Percentiles rank a stretch among this genome's conserved stretches.
These are phyloP conservation scores for Limanda limanda DNA, from an alignment of 2,113 vertebrate genomes.

Conservation along the genomic window DNA sequence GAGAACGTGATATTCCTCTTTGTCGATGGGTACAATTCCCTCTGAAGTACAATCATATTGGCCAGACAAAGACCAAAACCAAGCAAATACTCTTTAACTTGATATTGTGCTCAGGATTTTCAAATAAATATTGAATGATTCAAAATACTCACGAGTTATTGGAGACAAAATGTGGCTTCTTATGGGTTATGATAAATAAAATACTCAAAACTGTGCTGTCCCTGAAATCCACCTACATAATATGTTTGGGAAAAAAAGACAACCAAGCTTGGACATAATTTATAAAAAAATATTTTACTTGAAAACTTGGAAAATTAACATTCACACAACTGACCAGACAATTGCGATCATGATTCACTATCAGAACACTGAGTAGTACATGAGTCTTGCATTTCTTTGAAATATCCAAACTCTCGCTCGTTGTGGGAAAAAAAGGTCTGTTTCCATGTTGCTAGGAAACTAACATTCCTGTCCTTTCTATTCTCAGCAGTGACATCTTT, in stretches of 20 bases:
- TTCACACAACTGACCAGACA: slow-evolving; percentile 40
- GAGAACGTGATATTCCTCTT: slow-evolving; percentile 71
- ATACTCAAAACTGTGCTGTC: slow-evolving; percentile 24
- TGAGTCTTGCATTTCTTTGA: slow-evolving; percentile 32
- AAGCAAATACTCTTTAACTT: slow-evolving; percentile 80
- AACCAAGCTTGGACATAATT: neutral
- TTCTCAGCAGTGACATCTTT: slow-evolving; percentile 60
- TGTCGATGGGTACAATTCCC: slow-evolving; percentile 70
- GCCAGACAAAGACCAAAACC: slow-evolving; percentile 79
- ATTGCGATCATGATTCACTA: slow-evolving; percentile 23
- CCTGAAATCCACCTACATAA: slow-evolving; percentile 8
- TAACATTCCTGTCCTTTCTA: slow-evolving; percentile 49
- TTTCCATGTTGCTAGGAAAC: slow-evolving; percentile 76
- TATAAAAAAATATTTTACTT: slow-evolving; percentile 60
- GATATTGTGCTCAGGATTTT: slow-evolving; percentile 84
- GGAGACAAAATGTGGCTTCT: slow-evolving; percentile 62
- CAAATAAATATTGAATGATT: slow-evolving; percentile 69
- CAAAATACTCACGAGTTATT: slow-evolving; percentile 50
- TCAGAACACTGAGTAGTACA: slow-evolving; percentile 34
- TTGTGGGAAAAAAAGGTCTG: neutral
- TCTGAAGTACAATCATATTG: slow-evolving; percentile 79
- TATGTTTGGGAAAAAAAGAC: neutral
- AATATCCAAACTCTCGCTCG: slow-evolving; percentile 9
- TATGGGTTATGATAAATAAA: slow-evolving; percentile 75
- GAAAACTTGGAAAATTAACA: slow-evolving; percentile 50